These are phyloP conservation scores for Condylura cristata DNA, from an alignment of 2,113 vertebrate species.

Conservation along the genomic window DNA sequence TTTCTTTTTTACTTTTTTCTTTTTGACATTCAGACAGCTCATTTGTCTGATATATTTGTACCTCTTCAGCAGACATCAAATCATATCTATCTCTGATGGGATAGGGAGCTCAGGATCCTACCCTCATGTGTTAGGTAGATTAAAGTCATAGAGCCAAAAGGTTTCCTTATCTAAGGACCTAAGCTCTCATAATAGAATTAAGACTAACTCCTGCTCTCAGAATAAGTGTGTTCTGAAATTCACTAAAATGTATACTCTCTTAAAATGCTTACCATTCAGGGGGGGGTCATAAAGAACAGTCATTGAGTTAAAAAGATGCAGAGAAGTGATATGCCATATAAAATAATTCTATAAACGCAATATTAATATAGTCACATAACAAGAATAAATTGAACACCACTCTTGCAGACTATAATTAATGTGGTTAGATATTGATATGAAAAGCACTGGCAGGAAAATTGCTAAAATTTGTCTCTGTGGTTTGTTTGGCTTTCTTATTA, in stretches of 20 bases:
- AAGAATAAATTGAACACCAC: constrained; percentile 12
- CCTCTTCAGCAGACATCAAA: not conserved
- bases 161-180: not conserved
- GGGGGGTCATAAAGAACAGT: not conserved
- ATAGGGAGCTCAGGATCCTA: not conserved
- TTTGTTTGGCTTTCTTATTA: not conserved
- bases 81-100: not conserved
- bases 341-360: constrained; percentile 3
- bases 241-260: not conserved
- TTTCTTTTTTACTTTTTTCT: not conserved
- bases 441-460: constrained; percentile 17
- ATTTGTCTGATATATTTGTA: not conserved
- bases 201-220: not conserved
- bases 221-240: not conserved
- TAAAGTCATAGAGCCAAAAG: not conserved
- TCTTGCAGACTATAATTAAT: constrained; percentile 35
- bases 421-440: constrained; percentile 16
- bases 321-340: not conserved
- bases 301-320: not conserved
- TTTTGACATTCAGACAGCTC: not conserved
- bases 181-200: not conserved
- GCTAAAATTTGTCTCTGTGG: not conserved
- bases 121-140: not conserved
- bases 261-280: not conserved
- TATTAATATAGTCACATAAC: constrained; percentile 27